Conservation (phyloP, 2,888 invertebrate genomes). For the Kryphioiulus occultus region DNA sequence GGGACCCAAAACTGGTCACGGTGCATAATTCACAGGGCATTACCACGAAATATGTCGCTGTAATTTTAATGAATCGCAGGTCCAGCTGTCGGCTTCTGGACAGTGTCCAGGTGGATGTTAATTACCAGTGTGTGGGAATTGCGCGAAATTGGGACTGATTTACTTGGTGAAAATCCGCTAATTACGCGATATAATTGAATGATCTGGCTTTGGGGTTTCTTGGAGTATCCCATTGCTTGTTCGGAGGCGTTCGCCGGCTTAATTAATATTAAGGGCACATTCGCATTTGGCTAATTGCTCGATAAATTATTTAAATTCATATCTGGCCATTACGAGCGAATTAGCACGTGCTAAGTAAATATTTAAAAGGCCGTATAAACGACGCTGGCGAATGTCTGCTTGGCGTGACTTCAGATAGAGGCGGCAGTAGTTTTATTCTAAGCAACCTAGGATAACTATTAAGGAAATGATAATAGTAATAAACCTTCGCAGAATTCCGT, state of each 20-base stretch:
- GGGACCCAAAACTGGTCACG: neutral
- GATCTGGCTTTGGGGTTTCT: neutral
- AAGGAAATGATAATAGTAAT: constrained; percentile 10
- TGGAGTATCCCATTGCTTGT: neutral
- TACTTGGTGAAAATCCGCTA: neutral
- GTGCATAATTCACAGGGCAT: neutral
- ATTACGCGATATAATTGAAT: neutral
- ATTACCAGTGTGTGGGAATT: neutral
- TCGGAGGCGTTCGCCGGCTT: neutral
- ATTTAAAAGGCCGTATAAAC: neutral
- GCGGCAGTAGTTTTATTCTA: neutral
- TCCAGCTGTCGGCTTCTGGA: neutral
- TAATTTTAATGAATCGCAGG: neutral
- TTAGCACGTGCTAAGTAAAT: constrained; percentile 38
- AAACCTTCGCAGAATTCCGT: constrained; percentile 20
- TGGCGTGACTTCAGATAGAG: neutral
- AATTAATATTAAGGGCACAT: constrained; percentile 29
- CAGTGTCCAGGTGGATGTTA: neutral
- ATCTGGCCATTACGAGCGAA: constrained; percentile 22
- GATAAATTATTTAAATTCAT: constrained; percentile 39
- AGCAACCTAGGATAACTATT: neutral
- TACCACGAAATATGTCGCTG: neutral
- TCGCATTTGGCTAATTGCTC: constrained; percentile 36
- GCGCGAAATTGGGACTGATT: neutral
- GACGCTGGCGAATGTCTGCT: neutral